phyloP scores from a whole-genome alignment of 2,888 invertebrate species.

The Acronicta psi region DNA sequence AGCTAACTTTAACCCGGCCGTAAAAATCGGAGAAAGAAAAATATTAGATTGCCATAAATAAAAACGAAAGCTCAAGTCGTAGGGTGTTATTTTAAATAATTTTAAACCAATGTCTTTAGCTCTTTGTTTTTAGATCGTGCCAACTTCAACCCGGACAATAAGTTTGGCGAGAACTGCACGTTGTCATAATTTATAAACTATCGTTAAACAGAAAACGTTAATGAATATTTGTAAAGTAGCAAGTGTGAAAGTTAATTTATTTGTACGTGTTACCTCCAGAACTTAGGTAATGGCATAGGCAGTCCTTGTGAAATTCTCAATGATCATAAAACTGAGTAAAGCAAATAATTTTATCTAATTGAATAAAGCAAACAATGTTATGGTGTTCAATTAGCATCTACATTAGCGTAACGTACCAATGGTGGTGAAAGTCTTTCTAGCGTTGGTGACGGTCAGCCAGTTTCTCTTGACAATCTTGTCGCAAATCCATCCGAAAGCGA shows the following conservation, averaged over 20 bases:
- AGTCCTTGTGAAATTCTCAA: conserved; percentile 17
- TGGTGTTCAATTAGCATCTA: conserved; percentile 48
- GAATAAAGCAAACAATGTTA: conserved; percentile 44
- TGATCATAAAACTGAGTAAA: conserved; percentile 29
- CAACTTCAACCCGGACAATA: too few species aligned
- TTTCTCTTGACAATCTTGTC: conserved; percentile 91
- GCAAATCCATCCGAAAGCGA: conserved; percentile 91
- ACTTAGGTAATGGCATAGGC: not conserved
- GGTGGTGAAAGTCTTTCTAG: conserved; percentile 91
- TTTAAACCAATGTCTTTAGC: too few species aligned
- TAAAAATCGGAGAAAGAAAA: too few species aligned
- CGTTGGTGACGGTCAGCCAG: conserved; percentile 88
- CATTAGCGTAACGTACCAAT: conserved; percentile 84
- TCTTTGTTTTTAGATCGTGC: too few species aligned
- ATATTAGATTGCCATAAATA: too few species aligned
- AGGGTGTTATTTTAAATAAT: too few species aligned
- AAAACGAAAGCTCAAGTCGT: too few species aligned
- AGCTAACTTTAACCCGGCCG: too few species aligned
- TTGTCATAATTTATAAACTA: not conserved
- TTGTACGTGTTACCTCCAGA: not conserved
- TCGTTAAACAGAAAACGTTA: not conserved
- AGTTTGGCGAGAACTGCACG: too few species aligned
- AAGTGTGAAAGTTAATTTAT: not conserved
- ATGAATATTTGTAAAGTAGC: not conserved
- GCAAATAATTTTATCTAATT: conserved; percentile 49